A percentile compares a stretch with the other conserved stretches of the same genome.
Evolutionary conservation across 2,888 invertebrate species (phyloP).

Genomic region (Alcis repandata): DNA sequence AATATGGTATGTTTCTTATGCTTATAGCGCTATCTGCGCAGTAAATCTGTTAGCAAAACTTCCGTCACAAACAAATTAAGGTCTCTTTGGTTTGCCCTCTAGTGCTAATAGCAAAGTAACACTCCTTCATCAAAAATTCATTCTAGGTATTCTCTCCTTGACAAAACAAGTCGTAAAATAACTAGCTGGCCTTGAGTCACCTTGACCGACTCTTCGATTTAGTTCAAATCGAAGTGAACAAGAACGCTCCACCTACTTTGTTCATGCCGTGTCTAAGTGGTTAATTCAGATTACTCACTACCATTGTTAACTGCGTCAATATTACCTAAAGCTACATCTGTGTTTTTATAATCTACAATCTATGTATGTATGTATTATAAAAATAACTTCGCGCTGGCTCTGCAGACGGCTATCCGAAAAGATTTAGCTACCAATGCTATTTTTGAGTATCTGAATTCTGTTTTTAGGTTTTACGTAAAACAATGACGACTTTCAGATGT

Average conservation of each 20-base stretch:
- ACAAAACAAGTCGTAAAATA: conserved; percentile 41
- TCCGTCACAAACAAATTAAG: neutral
- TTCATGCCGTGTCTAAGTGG: neutral
- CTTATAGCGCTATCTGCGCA: neutral
- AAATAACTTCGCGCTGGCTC: conserved; percentile 12
- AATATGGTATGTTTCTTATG: no score
- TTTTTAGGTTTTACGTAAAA: conserved; percentile 21
- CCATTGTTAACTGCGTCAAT: neutral
- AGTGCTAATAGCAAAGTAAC: conserved; percentile 4
- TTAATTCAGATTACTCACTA: neutral
- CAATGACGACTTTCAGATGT: conserved; percentile 12
- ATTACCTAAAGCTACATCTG: neutral
- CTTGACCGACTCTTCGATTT: conserved; percentile 54
- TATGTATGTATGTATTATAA: neutral
- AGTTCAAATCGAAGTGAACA: conserved; percentile 10
- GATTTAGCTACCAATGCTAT: conserved; percentile 9
- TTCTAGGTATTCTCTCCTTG: conserved; percentile 6
- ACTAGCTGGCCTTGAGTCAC: conserved; percentile 61
- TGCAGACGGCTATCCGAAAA: conserved; percentile 3
- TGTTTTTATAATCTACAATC: neutral
- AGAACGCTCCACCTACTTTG: neutral
- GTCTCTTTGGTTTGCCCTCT: neutral
- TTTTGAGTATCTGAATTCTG: conserved; percentile 17
- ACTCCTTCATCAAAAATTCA: neutral
- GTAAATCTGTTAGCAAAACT: neutral